A percentile compares a stretch with the other conserved stretches of the same genome.
These are phyloP conservation scores for Pelvicachromis taeniatus DNA, from an alignment of 2,113 vertebrate species.

Conservation along the genomic window DNA sequence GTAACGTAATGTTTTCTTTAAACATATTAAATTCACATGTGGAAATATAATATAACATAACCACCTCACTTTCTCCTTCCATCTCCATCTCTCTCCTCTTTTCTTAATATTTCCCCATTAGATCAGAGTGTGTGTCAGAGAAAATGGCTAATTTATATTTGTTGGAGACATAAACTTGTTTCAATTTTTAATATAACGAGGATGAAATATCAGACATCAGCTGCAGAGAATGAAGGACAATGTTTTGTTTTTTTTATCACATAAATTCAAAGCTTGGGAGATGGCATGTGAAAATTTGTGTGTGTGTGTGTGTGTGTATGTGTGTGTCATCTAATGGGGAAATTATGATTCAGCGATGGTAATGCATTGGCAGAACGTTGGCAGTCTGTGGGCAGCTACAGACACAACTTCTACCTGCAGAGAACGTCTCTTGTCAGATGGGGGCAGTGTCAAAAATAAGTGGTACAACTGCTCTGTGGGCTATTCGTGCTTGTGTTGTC, in stretches of 20 bases:
- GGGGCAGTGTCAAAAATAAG: not conserved
- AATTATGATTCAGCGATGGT: not conserved
- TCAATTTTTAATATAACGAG: constrained; percentile 76
- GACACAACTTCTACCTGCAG: not conserved
- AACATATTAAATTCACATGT: constrained; percentile 64
- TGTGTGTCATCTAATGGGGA: constrained; percentile 13
- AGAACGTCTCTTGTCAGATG: not conserved
- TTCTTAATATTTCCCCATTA: constrained; percentile 35
- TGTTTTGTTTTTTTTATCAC: constrained; percentile 55
- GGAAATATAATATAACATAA: constrained; percentile 61
- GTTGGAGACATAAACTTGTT: constrained; percentile 70
- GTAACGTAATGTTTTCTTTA: constrained; percentile 62
- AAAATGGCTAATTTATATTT: constrained; percentile 68
- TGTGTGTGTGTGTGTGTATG: not conserved
- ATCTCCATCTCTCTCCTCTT: not conserved
- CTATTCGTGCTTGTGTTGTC: not conserved
- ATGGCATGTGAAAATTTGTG: not conserved
- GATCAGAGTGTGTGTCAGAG: constrained; percentile 50
- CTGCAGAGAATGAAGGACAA: constrained; percentile 47
- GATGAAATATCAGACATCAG: constrained; percentile 73
- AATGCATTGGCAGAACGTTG: not conserved
- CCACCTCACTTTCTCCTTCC: constrained; percentile 16
- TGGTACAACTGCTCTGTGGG: not conserved
- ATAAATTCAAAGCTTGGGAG: constrained; percentile 53
- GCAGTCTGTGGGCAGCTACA: not conserved